Conservation (phyloP, 2,888 invertebrate genomes). For the Thecophora atra region DNA sequence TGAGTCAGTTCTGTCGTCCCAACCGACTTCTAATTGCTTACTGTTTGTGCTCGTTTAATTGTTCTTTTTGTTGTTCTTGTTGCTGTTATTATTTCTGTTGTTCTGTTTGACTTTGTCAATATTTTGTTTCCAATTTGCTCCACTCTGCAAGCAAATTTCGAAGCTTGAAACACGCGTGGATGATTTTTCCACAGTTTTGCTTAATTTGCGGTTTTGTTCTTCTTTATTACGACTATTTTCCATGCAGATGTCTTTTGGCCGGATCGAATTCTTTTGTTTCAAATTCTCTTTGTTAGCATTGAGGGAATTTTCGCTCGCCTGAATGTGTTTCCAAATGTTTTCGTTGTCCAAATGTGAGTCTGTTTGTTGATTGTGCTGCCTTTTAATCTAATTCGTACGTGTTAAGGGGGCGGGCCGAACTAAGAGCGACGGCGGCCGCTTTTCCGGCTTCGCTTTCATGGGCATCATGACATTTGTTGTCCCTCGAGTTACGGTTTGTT, state of each 20-base stretch:
- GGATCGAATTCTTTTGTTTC: neutral
- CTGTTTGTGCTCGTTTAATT: neutral
- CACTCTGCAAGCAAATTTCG: neutral
- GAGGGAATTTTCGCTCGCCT: neutral
- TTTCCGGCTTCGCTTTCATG: constrained; percentile 17
- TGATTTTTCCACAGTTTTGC: neutral
- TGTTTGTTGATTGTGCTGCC: neutral
- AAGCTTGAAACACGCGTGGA: neutral
- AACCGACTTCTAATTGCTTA: constrained; percentile 7
- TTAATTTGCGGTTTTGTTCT: neutral
- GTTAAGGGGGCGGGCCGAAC: neutral
- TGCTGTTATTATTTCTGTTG: no score
- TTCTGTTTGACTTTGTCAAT: constrained; percentile 1
- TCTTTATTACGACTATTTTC: neutral
- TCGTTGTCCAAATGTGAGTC: neutral
- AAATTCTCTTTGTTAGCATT: neutral
- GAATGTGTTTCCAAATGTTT: neutral
- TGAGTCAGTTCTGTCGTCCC: neutral
- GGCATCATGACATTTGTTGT: neutral
- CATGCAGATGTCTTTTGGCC: no score
- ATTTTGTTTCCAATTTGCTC: constrained; percentile 21
- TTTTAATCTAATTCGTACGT: constrained; percentile 18
- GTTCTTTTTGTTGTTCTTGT: no score
- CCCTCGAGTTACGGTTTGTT: neutral
- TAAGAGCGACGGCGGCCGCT: constrained; percentile 1